These are phyloP conservation scores for Gadus chalcogrammus DNA, from an alignment of 2,113 vertebrate species.

Conservation along the genomic window DNA sequence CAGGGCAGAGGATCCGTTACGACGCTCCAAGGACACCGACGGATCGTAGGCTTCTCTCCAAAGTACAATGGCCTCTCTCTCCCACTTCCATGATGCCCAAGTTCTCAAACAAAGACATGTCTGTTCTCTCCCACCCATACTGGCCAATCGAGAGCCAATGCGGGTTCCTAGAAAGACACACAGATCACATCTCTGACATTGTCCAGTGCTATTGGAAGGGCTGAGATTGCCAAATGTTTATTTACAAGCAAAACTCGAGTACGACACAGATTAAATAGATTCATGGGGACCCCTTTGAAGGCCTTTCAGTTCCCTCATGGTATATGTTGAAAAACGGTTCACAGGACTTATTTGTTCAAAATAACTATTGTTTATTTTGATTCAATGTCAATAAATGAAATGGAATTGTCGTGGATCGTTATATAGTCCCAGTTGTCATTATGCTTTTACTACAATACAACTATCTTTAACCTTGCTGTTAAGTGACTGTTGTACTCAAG, in stretches of 20 bases:
- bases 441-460: background rate
- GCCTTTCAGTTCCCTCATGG: background rate
- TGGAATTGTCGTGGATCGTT: too few species aligned
- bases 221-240: background rate
- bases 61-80: slow-evolving; percentile 73
- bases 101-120: slow-evolving; percentile 66
- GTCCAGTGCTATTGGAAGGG: background rate
- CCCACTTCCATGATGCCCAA: slow-evolving; percentile 68
- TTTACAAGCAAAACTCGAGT: background rate
- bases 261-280: background rate
- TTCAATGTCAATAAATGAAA: too few species aligned
- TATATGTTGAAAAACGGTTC: too few species aligned
- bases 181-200: slow-evolving; percentile 50
- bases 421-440: too few species aligned
- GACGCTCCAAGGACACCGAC: slow-evolving; percentile 69
- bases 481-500: background rate
- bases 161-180: slow-evolving; percentile 56
- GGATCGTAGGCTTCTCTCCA: slow-evolving; percentile 70
- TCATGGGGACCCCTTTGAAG: background rate
- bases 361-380: too few species aligned
- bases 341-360: too few species aligned
- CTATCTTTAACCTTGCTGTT: background rate
- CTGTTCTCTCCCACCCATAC: slow-evolving; percentile 71
- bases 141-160: slow-evolving; percentile 52
- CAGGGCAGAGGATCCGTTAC: slow-evolving; percentile 64